Conservation (phyloP, 2,113 vertebrate species). For the Clinocottus analis region DNA sequence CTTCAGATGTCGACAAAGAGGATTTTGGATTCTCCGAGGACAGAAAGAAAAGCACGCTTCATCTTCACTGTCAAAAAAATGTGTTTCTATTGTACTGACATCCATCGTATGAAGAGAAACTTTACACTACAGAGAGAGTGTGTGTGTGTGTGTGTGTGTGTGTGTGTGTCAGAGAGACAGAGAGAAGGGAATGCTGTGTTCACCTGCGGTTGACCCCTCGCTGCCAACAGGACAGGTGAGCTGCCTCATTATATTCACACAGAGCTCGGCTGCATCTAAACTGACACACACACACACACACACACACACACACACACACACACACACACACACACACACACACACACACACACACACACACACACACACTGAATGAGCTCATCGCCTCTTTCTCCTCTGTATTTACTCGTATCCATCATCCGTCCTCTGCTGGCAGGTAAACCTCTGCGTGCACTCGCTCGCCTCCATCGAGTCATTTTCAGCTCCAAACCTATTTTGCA, state of each 20-base stretch:
- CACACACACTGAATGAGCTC: conserved; percentile 6
- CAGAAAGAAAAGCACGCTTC: conserved; percentile 19
- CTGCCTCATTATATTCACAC: conserved; percentile 69
- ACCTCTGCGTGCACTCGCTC: neutral
- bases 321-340: neutral
- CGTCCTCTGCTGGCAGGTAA: neutral
- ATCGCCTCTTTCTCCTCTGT: neutral
- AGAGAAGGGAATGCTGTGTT: conserved; percentile 19
- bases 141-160: too few relatives aligned
- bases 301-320: conserved; percentile 1
- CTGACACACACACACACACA: neutral
- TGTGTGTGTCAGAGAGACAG: too few relatives aligned
- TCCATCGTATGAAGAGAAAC: too few relatives aligned
- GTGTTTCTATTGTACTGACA: too few relatives aligned
- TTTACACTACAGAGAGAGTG: too few relatives aligned
- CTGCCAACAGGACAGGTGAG: conserved; percentile 62
- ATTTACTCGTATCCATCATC: conserved; percentile 7
- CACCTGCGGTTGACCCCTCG: conserved; percentile 66
- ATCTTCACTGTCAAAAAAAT: too few relatives aligned
- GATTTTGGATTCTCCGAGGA: conserved; percentile 49
- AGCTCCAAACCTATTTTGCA: neutral
- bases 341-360: neutral
- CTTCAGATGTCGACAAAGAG: conserved; percentile 46
- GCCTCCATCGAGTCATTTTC: neutral
- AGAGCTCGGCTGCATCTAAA: conserved; percentile 15